phyloP scores from a whole-genome alignment of 2,888 invertebrate species.

The Metacarcinus magister region DNA sequence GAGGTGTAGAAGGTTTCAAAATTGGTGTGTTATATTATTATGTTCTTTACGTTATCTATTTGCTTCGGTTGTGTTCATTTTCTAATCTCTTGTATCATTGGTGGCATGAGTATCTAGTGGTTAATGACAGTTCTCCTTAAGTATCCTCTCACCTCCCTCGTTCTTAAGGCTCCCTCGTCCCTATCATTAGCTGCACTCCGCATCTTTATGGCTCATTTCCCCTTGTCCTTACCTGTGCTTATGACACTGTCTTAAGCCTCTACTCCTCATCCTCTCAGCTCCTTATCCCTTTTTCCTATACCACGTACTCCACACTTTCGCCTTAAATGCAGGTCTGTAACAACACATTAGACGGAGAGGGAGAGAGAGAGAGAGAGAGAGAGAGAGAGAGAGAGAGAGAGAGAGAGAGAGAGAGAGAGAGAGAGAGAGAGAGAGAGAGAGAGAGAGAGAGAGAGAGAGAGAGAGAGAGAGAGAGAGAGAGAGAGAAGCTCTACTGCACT shows the following conservation, averaged over 20 bases:
- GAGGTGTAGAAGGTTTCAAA: no score
- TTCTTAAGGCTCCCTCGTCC: neutral
- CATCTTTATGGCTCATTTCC: neutral
- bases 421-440: no score
- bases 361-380: no score
- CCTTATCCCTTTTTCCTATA: neutral
- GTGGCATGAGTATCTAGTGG: neutral
- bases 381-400: no score
- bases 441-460: no score
- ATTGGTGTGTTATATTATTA: no score
- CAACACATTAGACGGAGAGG: no score
- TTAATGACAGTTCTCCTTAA: neutral
- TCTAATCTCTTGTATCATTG: neutral
- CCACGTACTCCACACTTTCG: neutral
- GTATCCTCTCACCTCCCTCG: neutral
- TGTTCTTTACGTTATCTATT: no score
- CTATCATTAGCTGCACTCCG: neutral
- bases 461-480: no score
- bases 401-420: no score
- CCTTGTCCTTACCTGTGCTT: neutral
- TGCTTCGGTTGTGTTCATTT: neutral
- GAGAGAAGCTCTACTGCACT: no score
- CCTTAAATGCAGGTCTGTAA: neutral
- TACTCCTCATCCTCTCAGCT: neutral
- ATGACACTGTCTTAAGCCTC: neutral